Base-by-base conservation (phyloP, 1,140 invertebrate genomes). In the Arion vulgaris region DNA sequence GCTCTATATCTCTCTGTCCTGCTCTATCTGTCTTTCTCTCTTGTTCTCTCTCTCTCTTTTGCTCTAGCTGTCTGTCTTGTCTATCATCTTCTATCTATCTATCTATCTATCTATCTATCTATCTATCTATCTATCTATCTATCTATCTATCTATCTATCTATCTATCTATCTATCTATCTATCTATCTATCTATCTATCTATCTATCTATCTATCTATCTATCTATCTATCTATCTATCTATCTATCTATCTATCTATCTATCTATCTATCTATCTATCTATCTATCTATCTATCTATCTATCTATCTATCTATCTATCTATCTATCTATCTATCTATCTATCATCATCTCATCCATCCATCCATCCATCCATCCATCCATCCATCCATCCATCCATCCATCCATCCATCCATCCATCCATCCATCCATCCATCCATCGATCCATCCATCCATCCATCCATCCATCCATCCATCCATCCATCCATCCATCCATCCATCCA, bases 161-260 rank as follows among this genome's bases (percentile, higher is more conserved):
- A 57, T 57, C 53, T n/a, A 57, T n/a, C 15, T 57, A 57, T n/a
- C 53, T 57, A 57, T n/a, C 53, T 57, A 57, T n/a, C 53, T 57
- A 57, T n/a, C 53, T 57, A 57, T n/a, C 53, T 57, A 57, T n/a
- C 53, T 57, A 57, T n/a, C 53, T 57, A 57, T n/a, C 53, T 57
- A 57, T n/a, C 53, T 57, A 57, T 57, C 53, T 57, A 57, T n/a
- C 53, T 57, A 23, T 57, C 53, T n/a, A n/a, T n/a, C 53, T 57
- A 57, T n/a, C n/a, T 66, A 28, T 66, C 62, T 66, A 15, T 66
- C 62, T 66, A 9, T 34, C 62, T 34, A 7, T 66, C 62, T 66
- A 9, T 66, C 62, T 66, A 7, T 66, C 62, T 66, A 7, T 66
- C 62, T 66, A 9, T 66, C 62, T 66, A 9, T 66, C 62, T 66